Evolutionary conservation across 2,797 vertebrate species (phyloP).

Genomic region (Paramormyrops hopkinsi): DNA sequence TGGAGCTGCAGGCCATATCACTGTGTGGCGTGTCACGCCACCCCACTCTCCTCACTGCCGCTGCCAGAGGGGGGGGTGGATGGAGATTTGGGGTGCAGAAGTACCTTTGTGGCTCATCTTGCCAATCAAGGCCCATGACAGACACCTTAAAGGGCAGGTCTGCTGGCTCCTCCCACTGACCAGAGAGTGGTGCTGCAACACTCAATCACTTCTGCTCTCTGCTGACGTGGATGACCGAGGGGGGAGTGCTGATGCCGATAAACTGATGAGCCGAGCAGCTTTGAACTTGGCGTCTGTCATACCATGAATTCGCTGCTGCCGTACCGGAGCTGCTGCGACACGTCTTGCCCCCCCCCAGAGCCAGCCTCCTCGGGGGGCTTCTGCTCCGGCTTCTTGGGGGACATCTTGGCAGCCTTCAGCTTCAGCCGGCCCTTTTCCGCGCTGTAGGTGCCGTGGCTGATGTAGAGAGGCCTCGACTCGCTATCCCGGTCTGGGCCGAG

Average conservation of each 20-base stretch:
- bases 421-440: constrained; percentile 90
- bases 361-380: constrained; percentile 52
- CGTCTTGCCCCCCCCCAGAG: constrained; percentile 64
- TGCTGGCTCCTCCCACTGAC: constrained; percentile 23
- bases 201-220: constrained; percentile 43
- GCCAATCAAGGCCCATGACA: constrained; percentile 35
- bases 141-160: constrained; percentile 29
- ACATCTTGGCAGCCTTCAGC: constrained; percentile 76
- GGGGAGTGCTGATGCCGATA: constrained; percentile 41
- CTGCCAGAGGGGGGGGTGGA: constrained; percentile 38
- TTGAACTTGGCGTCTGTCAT: constrained; percentile 57
- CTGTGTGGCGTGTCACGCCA: neutral
- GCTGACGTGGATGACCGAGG: constrained; percentile 41
- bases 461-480: constrained; percentile 77
- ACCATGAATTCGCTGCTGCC: constrained; percentile 98
- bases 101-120: constrained; percentile 28
- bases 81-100: constrained; percentile 16
- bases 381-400: constrained; percentile 70
- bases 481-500: constrained; percentile 47
- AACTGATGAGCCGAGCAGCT: constrained; percentile 17
- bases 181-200: constrained; percentile 43
- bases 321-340: constrained; percentile 70
- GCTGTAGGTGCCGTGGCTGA: constrained; percentile 87
- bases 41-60: neutral
- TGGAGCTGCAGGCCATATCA: constrained; percentile 8